A percentile compares a stretch with the other conserved stretches of the same genome.
Conservation (phyloP, 2,113 vertebrate species). For the Tricholaema leucomelas region DNA sequence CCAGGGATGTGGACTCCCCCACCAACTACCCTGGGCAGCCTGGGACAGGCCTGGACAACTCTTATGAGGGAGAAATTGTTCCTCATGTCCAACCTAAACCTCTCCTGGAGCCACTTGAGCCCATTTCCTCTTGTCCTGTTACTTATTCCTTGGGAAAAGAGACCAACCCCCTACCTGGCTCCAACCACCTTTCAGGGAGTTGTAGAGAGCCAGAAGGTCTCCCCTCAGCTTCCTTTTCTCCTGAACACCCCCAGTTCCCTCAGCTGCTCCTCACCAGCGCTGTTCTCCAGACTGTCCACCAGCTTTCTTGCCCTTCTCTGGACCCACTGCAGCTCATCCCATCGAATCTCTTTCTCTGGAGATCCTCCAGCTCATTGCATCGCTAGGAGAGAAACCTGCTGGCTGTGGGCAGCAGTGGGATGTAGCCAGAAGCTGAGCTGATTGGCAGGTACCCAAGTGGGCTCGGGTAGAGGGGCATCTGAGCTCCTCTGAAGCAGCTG, state of each 20-base stretch:
- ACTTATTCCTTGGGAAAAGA: no score
- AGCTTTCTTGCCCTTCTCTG: background rate
- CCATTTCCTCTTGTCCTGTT: no score
- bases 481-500: background rate
- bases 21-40: no score
- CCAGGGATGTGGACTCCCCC: no score
- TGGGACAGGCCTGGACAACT: no score
- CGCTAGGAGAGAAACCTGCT: background rate
- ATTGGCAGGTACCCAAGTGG: fast-evolving
- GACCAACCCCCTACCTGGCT: no score
- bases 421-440: fast-evolving
- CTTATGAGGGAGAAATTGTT: no score
- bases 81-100: no score
- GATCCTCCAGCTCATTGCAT: background rate
- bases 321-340: background rate
- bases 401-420: background rate
- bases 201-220: no score
- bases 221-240: no score
- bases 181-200: no score
- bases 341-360: background rate
- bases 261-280: background rate
- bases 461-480: background rate
- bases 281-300: background rate
- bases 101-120: no score
- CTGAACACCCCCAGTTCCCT: background rate